These are phyloP conservation scores for Octopus sinensis DNA, from an alignment of 1,140 invertebrate species.

Conservation along the genomic window DNA sequence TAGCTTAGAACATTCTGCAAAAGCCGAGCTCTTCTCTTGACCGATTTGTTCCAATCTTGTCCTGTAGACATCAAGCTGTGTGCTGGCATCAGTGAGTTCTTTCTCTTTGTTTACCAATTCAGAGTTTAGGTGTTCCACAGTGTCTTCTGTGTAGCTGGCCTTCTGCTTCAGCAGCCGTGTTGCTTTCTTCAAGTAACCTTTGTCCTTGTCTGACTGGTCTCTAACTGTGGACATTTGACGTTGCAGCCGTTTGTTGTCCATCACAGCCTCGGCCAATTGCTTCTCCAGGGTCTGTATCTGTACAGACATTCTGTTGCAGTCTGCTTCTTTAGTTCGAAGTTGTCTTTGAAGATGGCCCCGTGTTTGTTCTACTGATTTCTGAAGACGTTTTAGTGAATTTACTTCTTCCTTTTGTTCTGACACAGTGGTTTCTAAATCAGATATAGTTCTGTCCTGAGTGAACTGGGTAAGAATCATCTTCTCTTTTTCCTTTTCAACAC, in stretches of 20 bases:
- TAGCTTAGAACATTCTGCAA: constrained; percentile 41
- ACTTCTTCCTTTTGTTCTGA: constrained; percentile 41
- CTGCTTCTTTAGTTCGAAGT: constrained; percentile 53
- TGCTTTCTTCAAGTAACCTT: constrained; percentile 55
- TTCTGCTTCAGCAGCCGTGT: constrained; percentile 54
- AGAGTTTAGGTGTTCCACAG: constrained; percentile 41
- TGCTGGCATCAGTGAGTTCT: constrained; percentile 40
- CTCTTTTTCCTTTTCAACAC: constrained; percentile 46
- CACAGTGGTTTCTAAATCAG: no score
- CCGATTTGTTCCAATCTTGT: constrained; percentile 40
- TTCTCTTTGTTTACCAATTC: constrained; percentile 47
- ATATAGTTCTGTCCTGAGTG: no score
- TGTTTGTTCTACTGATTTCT: constrained; percentile 53
- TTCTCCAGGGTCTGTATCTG: constrained; percentile 55
- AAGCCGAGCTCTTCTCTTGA: constrained; percentile 39
- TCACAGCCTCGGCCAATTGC: constrained; percentile 46
- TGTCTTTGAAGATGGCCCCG: constrained; percentile 56
- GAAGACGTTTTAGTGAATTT: constrained; percentile 44
- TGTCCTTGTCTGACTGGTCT: constrained; percentile 48
- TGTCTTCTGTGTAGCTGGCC: constrained; percentile 47
- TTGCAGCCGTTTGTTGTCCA: constrained; percentile 52
- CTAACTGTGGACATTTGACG: constrained; percentile 41
- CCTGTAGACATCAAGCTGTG: constrained; percentile 36
- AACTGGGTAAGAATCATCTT: no score
- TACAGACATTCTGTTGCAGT: constrained; percentile 56